Conservation (phyloP, 2,113 vertebrate genomes). For the Heteronetta atricapilla region DNA sequence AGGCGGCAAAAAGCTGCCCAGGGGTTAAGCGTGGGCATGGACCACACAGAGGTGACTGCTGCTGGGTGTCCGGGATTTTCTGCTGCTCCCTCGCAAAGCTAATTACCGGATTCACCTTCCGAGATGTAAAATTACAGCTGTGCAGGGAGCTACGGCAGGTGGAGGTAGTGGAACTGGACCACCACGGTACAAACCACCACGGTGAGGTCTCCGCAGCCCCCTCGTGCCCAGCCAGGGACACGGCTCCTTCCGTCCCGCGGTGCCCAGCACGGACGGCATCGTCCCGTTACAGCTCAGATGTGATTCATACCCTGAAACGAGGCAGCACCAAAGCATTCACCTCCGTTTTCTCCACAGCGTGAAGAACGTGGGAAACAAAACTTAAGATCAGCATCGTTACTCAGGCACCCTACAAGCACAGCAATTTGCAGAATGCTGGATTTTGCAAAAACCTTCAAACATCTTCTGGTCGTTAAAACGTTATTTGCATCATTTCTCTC, state of each 20-base stretch:
- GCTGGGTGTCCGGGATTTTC: background rate
- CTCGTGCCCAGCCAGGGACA: no score
- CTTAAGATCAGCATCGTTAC: background rate
- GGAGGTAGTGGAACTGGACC: no score
- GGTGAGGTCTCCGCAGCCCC: no score
- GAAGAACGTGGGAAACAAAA: background rate
- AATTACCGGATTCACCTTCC: background rate
- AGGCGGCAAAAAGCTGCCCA: background rate
- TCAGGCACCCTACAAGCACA: background rate
- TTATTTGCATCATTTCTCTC: background rate
- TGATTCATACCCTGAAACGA: no score
- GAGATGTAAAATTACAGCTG: background rate
- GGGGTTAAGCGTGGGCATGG: background rate
- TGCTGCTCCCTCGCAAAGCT: background rate
- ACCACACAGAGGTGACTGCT: background rate
- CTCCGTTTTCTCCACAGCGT: background rate
- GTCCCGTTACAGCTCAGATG: no score
- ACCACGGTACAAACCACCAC: no score
- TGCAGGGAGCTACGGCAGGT: background rate
- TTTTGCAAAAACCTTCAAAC: background rate
- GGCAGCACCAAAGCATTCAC: no score
- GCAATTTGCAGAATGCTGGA: background rate
- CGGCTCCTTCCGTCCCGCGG: no score
- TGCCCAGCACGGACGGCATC: no score
- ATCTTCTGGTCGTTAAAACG: background rate